phyloP scores from a whole-genome alignment of 2,797 vertebrate genomes.

The Avahi laniger region DNA sequence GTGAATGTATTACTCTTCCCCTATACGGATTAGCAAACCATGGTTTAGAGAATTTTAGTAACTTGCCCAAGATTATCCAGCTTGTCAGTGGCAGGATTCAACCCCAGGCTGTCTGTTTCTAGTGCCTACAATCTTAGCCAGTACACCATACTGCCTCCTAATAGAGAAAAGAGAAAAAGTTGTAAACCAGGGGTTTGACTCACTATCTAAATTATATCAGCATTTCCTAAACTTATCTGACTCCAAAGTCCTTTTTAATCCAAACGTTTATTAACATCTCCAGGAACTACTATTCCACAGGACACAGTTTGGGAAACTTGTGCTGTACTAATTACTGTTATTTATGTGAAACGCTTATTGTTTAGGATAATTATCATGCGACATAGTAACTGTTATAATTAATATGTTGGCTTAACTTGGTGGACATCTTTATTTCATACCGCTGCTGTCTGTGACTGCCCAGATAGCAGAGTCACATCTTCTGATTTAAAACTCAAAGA shows the following conservation, averaged over 20 bases:
- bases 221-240: slow-evolving; percentile 5
- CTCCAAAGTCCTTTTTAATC: slow-evolving; percentile 18
- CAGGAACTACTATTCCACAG: slow-evolving; percentile 34
- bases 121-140: neutral
- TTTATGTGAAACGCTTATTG: slow-evolving; percentile 55
- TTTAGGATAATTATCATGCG: slow-evolving; percentile 47
- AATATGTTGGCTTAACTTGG: slow-evolving; percentile 28
- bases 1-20: neutral
- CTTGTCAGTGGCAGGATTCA: neutral
- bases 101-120: neutral
- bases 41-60: slow-evolving; percentile 7
- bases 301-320: slow-evolving; percentile 40
- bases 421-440: neutral
- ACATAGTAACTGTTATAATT: slow-evolving; percentile 40
- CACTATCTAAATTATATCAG: neutral
- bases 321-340: slow-evolving; percentile 53
- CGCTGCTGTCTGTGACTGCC: neutral
- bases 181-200: neutral
- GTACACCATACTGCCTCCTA: neutral
- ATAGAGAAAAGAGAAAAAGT: neutral
- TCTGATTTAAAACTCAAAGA: slow-evolving; percentile 37
- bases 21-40: neutral
- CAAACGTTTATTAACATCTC: slow-evolving; percentile 55
- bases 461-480: neutral
- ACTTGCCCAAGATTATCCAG: neutral